phyloP scores from a whole-genome alignment of 2,797 vertebrate genomes.

The Gouania willdenowi region DNA sequence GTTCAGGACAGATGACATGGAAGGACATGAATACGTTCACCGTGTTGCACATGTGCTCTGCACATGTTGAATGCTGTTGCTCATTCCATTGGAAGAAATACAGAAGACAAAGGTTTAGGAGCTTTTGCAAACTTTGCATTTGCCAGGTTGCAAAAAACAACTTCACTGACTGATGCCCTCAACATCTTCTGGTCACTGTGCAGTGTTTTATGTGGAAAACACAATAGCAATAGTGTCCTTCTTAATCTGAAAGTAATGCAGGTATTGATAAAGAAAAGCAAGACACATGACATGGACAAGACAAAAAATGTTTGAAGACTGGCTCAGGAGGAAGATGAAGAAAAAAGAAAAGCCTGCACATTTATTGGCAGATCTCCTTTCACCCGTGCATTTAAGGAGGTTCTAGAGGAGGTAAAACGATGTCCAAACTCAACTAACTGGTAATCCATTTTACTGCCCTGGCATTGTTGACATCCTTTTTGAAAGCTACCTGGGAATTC shows the following conservation, averaged over 20 bases:
- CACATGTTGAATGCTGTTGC: too few relatives aligned
- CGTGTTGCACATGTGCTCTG: neutral
- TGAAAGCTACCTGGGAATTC: conserved; percentile 9
- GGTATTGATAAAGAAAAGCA: too few relatives aligned
- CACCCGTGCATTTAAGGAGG: too few relatives aligned
- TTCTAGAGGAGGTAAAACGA: neutral
- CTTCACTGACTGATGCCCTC: neutral
- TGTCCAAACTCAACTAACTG: too few relatives aligned
- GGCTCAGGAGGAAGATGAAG: conserved; percentile 1
- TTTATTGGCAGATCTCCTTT: conserved; percentile 6
- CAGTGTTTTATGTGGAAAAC: neutral
- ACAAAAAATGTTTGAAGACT: neutral
- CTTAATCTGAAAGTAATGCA: neutral
- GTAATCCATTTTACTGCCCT: conserved; percentile 1
- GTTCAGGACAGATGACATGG: neutral
- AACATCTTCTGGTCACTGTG: neutral
- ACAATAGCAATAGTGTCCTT: neutral
- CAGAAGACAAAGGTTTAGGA: too few relatives aligned
- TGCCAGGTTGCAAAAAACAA: neutral
- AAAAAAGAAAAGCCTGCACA: conserved; percentile 1
- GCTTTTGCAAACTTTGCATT: conserved; percentile 2
- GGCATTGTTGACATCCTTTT: conserved; percentile 1
- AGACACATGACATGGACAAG: neutral
- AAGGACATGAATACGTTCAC: neutral
- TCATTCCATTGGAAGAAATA: too few relatives aligned